These are phyloP conservation scores for Scaptodrosophila latifasciaeformis DNA, from an alignment of 2,888 invertebrate species.

Conservation along the genomic window DNA sequence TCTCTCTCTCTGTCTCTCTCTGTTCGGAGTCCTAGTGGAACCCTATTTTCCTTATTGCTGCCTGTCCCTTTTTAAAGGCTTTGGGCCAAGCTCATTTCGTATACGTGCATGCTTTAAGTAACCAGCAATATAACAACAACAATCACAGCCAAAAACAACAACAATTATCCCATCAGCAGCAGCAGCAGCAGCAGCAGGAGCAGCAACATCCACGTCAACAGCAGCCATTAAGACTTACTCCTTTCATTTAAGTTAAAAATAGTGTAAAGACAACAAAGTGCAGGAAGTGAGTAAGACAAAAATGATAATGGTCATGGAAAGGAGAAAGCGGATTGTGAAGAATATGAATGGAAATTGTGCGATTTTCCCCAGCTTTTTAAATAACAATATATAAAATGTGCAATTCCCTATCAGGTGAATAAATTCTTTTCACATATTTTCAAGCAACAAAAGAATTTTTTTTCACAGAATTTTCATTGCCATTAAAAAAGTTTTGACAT, in stretches of 20 bases:
- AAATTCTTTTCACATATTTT: too few species aligned
- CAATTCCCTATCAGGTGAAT: too few species aligned
- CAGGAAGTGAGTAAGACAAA: slow-evolving; percentile 14
- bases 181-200: too few species aligned
- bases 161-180: too few species aligned
- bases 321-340: too few species aligned
- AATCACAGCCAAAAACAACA: not conserved
- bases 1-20: not conserved
- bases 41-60: slow-evolving; percentile 21
- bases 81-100: slow-evolving; percentile 40
- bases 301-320: not conserved
- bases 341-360: too few species aligned
- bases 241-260: slow-evolving; percentile 22
- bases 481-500: not conserved
- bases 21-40: slow-evolving; percentile 40
- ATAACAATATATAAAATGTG: too few species aligned
- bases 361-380: too few species aligned
- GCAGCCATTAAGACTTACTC: slow-evolving; percentile 1
- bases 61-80: slow-evolving; percentile 53
- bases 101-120: slow-evolving; percentile 57
- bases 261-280: slow-evolving; percentile 17
- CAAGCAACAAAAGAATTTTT: too few species aligned
- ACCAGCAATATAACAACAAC: slow-evolving; percentile 36
- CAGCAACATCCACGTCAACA: too few species aligned
- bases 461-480: not conserved